A percentile compares a stretch with the other conserved stretches of the same genome.
phyloP scores from a whole-genome alignment of 2,797 vertebrate species.

The Falco columbarius region DNA sequence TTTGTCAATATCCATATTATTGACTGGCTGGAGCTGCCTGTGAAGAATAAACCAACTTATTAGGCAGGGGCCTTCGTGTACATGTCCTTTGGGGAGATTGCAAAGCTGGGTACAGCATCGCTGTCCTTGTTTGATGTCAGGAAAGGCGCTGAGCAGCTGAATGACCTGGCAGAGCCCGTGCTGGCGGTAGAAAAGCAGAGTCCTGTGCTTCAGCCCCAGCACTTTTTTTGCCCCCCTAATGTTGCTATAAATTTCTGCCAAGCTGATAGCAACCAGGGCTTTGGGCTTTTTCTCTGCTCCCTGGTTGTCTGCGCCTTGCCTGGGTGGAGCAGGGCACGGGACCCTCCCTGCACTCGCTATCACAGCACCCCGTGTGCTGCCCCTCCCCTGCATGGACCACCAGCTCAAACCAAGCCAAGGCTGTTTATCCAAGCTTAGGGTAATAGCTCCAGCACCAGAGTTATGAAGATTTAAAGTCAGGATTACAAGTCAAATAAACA shows the following conservation, averaged over 20 bases:
- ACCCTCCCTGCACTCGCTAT: not conserved
- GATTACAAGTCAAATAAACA: not conserved
- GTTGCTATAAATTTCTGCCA: not conserved
- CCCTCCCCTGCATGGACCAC: not conserved
- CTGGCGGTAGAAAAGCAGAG: not conserved
- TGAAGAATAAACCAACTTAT: not conserved
- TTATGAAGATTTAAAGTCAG: not conserved
- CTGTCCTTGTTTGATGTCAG: not conserved
- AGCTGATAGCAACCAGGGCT: not conserved
- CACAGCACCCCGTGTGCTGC: fast-evolving
- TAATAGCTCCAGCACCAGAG: not conserved
- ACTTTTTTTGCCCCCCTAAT: not conserved
- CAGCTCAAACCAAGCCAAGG: not conserved
- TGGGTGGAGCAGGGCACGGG: fast-evolving
- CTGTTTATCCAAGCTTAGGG: not conserved
- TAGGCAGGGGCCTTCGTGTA: no score
- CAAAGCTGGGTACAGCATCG: not conserved
- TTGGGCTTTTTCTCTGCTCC: not conserved
- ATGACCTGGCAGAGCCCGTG: fast-evolving
- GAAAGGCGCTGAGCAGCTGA: not conserved
- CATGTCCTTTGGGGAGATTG: not conserved
- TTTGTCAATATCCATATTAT: no score
- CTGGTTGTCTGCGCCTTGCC: not conserved
- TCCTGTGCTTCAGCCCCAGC: not conserved
- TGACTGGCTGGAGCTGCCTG: not conserved